A percentile compares a stretch with the other conserved stretches of the same genome.
Conservation (phyloP, 2,888 invertebrate genomes). For the Macaria liturata region DNA sequence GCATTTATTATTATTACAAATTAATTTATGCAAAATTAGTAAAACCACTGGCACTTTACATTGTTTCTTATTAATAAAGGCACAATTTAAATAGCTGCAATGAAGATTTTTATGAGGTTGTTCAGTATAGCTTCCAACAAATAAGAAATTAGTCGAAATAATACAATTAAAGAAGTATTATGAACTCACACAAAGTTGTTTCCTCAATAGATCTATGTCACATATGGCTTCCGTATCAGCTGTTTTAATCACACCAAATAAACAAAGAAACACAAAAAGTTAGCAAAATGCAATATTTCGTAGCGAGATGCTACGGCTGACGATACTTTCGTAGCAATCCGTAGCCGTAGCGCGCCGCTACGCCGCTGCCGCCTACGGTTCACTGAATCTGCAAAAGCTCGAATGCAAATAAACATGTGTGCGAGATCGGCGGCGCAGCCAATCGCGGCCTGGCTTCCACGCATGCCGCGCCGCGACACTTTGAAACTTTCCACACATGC, state of each 20-base stretch:
- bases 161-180: no score
- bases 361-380: slow-evolving; percentile 72
- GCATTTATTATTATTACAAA: no score
- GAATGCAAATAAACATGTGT: slow-evolving; percentile 81
- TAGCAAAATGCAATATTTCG: neutral
- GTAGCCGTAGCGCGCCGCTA: slow-evolving; percentile 64
- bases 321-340: slow-evolving; percentile 45
- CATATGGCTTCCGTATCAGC: neutral
- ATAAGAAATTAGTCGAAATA: no score
- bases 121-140: no score
- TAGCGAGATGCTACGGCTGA: slow-evolving; percentile 23
- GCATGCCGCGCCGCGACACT: slow-evolving; percentile 73
- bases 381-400: slow-evolving; percentile 78
- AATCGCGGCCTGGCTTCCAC: slow-evolving; percentile 70
- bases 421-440: slow-evolving; percentile 61
- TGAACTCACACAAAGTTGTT: no score
- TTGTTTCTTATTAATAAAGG: no score
- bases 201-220: neutral
- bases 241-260: slow-evolving; percentile 2
- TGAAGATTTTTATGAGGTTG: no score
- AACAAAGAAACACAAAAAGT: neutral
- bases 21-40: no score
- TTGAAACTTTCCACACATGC: slow-evolving; percentile 75
- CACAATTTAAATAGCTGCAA: no score
- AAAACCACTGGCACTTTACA: no score